Evolutionary conservation across 2,113 vertebrate genomes (phyloP), one percentile per base, ranked within the genome.

Genomic region (Plecotus auritus): DNA sequence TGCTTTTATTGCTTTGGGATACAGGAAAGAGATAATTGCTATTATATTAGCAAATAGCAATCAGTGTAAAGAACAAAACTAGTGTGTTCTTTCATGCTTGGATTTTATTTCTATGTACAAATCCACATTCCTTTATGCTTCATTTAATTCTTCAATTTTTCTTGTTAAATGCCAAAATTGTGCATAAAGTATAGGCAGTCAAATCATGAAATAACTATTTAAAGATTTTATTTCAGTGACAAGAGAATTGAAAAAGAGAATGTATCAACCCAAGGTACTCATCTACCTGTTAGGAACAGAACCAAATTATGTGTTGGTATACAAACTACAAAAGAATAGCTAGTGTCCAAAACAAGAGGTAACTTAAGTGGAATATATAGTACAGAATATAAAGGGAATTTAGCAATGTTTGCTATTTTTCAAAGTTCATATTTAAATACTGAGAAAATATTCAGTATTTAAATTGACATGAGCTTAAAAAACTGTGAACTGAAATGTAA

Each of bases 71-170:
- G 85, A 95, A 92, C 45, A 95, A 95, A 97, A 80, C 61, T 67
- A 90, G 76, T 64, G 64, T 70, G 54, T 78, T 92, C 40, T 66
- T 93, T 95, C 69, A 95, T 82, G 47, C 69, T 88, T 92, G 18
- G 28, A 92, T 94, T 96, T 95, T 88, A 90, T 93, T 86, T 95
- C 96, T 86, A 86, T 92, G 69, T 94, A 95, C 37, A 97, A 95
- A 90, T 74, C 17, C 23, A 66, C 42, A 91, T 83, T 93, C 64
- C 16, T 95, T 88, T 67, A 88, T 76, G 88, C 64, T 95, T 91
- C 94, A 97, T 96, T 96, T 96, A 94, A 86, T 96, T 91, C 73
- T 96, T 93, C 85, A 88, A 85, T 95, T 96, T 95, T 93, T 70
- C 85, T 88, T 73, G 42, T 81, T 91, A 92, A 95, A 74, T 78